These are phyloP conservation scores for Onthophagus sagittarius DNA, from an alignment of 2,888 invertebrate species.

Conservation along the genomic window DNA sequence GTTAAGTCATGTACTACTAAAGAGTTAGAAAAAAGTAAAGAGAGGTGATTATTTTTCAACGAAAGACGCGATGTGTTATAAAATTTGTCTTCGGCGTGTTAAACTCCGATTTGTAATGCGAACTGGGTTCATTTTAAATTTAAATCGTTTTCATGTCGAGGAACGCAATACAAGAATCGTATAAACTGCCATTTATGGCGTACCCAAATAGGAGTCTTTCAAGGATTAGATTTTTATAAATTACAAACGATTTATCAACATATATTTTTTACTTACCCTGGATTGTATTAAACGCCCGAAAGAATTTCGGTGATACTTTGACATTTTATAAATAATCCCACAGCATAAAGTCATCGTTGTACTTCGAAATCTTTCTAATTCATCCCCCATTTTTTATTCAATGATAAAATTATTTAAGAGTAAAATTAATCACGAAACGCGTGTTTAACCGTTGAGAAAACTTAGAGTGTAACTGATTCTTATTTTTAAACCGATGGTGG, in stretches of 20 bases:
- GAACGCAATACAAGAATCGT: not conserved
- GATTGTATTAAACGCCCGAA: not conserved
- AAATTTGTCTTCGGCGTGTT: not conserved
- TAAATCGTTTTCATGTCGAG: not conserved
- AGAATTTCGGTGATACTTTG: not conserved
- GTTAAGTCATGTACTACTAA: not conserved
- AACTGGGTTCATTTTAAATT: not conserved
- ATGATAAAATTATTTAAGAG: not conserved
- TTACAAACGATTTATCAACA: not conserved
- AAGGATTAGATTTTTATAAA: not conserved
- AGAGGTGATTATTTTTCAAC: not conserved
- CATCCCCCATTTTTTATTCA: not conserved
- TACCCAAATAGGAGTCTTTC: not conserved
- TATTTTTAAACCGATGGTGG: not conserved
- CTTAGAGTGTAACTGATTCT: not conserved
- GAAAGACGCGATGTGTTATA: not conserved
- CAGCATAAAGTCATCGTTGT: not conserved
- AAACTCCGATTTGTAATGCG: not conserved
- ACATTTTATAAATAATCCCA: conserved; percentile 8
- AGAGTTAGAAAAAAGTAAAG: not conserved
- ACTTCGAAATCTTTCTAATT: conserved; percentile 2
- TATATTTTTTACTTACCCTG: not conserved
- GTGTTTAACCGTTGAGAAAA: not conserved
- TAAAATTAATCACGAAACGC: not conserved
- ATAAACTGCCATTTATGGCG: not conserved